These are phyloP conservation scores for Zaprionus tsacasi DNA, from an alignment of 1,140 invertebrate genomes.

Conservation along the genomic window DNA sequence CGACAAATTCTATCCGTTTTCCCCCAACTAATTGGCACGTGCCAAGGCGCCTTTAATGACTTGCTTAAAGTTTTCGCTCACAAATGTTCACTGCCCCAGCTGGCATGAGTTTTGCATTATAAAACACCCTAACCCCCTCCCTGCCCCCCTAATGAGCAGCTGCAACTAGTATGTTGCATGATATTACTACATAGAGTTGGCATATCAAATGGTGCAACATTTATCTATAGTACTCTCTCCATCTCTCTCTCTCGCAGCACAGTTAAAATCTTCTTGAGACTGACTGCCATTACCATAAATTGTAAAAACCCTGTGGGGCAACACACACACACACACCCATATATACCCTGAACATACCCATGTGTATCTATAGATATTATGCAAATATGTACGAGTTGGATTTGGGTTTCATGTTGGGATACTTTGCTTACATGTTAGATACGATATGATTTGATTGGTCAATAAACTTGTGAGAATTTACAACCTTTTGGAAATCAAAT, in stretches of 20 bases:
- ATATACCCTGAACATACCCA: neutral
- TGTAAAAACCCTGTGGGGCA: conserved; percentile 17
- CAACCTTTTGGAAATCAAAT: neutral
- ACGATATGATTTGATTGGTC: conserved; percentile 1
- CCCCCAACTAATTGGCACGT: conserved; percentile 69
- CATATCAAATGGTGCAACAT: conserved; percentile 20
- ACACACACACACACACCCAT: neutral
- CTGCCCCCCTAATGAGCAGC: conserved; percentile 22
- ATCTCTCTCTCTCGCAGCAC: neutral
- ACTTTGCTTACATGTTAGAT: neutral
- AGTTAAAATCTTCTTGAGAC: conserved; percentile 7
- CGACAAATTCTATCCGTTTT: conserved; percentile 15
- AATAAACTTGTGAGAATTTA: neutral
- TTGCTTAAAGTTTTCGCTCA: conserved; percentile 57
- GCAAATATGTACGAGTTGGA: conserved; percentile 7
- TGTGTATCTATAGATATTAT: neutral
- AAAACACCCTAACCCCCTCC: conserved; percentile 34
- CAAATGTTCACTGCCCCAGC: conserved; percentile 10
- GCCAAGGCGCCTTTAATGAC: conserved; percentile 66
- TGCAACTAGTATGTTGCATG: neutral
- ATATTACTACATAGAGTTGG: neutral
- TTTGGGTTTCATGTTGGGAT: conserved; percentile 4
- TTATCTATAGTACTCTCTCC: neutral
- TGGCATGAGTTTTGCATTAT: conserved; percentile 56
- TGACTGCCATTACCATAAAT: conserved; percentile 23